Conservation (phyloP, 2,797 vertebrate species). For the Acrossocheilus wenchowensis region DNA sequence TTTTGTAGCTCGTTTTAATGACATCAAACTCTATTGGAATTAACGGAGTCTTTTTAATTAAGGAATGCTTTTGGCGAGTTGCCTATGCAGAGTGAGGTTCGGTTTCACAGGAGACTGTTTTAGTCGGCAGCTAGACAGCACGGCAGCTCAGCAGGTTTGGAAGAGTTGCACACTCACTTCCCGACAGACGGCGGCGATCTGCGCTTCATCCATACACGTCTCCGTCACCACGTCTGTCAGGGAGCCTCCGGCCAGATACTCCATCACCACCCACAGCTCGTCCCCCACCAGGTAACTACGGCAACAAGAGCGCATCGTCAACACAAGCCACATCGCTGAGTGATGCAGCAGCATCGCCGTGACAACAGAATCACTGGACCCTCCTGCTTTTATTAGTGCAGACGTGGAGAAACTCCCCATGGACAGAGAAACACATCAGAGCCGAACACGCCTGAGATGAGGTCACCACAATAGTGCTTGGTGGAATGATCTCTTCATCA, state of each 20-base stretch:
- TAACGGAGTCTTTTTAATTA: too few relatives aligned
- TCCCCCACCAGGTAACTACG: constrained; percentile 94
- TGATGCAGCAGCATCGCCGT: constrained; percentile 54
- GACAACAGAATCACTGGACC: constrained; percentile 49
- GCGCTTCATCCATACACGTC: constrained; percentile 97
- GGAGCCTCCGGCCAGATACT: constrained; percentile 95
- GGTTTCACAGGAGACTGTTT: too few relatives aligned
- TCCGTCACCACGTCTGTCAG: constrained; percentile 94
- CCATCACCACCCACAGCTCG: constrained; percentile 98
- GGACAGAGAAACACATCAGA: constrained; percentile 42
- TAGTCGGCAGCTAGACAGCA: not conserved
- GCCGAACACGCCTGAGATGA: not conserved
- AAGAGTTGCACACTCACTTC: constrained; percentile 80
- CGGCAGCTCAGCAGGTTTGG: not conserved
- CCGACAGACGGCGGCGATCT: constrained; percentile 94
- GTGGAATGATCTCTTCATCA: not conserved
- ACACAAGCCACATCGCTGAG: constrained; percentile 44
- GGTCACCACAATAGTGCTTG: not conserved
- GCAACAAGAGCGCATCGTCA: constrained; percentile 40
- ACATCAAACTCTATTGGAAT: not conserved
- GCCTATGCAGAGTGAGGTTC: not conserved
- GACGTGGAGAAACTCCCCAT: constrained; percentile 55
- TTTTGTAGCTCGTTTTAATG: not conserved
- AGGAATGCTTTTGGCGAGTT: not conserved
- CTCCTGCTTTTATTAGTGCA: constrained; percentile 21